These are phyloP conservation scores for Triplophysa dalaica DNA, from an alignment of 2,113 vertebrate genomes.

Conservation along the genomic window DNA sequence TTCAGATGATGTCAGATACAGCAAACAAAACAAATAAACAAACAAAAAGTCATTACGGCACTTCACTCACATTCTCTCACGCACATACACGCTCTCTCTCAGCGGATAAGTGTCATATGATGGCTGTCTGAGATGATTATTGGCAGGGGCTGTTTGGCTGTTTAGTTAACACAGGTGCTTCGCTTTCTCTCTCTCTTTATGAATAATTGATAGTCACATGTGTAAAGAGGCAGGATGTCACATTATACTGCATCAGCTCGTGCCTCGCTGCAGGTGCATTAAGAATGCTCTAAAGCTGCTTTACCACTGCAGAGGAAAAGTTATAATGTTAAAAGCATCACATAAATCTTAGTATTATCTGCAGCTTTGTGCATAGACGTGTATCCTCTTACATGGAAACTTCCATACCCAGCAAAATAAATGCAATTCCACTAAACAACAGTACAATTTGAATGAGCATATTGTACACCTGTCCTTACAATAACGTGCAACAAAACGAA, in stretches of 20 bases:
- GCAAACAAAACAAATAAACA: background rate
- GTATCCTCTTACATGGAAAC: background rate
- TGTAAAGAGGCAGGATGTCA: constrained; percentile 43
- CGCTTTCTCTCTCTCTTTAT: constrained; percentile 50
- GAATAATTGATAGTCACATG: constrained; percentile 59
- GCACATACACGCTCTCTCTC: background rate
- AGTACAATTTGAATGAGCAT: too few species aligned
- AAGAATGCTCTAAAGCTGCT: background rate
- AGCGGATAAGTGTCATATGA: constrained; percentile 26
- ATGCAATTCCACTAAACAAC: too few species aligned
- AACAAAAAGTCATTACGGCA: background rate
- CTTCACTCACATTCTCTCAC: background rate
- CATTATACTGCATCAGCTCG: constrained; percentile 26
- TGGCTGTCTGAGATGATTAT: constrained; percentile 36
- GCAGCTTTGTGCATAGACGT: background rate
- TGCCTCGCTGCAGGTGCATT: constrained; percentile 26
- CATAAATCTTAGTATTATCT: background rate
- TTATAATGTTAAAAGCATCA: background rate
- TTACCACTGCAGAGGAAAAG: background rate
- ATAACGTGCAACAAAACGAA: too few species aligned
- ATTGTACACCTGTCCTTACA: too few species aligned
- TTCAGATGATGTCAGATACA: constrained; percentile 51
- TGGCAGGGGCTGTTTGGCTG: constrained; percentile 25
- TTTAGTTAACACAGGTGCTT: constrained; percentile 47
- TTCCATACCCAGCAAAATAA: too few species aligned